A percentile compares a stretch with the other conserved stretches of the same genome.
These are phyloP conservation scores for Phenganax stokvisi DNA, from an alignment of 92 coral and sea anemone species.

Conservation along the genomic window DNA sequence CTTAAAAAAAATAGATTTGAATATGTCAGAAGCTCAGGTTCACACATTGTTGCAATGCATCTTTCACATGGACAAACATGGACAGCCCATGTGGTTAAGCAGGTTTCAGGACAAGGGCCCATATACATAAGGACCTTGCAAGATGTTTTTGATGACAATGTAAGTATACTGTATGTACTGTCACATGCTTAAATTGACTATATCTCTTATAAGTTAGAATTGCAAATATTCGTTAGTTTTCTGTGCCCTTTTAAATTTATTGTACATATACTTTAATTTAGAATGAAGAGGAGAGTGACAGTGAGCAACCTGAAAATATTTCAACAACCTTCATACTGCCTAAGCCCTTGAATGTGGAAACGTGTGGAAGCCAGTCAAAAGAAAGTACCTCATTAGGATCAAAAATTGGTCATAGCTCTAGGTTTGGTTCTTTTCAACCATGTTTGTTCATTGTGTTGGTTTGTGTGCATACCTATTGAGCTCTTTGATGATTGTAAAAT, in stretches of 20 bases:
- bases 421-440: too few relatives aligned
- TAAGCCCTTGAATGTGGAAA: too few relatives aligned
- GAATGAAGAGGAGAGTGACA: too few relatives aligned
- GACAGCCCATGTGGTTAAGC: background rate
- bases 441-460: too few relatives aligned
- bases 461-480: background rate
- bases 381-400: too few relatives aligned
- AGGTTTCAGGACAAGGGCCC: slow-evolving; percentile 8
- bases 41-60: slow-evolving; percentile 6
- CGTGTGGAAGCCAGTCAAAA: too few relatives aligned
- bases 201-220: background rate
- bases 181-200: background rate
- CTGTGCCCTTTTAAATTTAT: too few relatives aligned
- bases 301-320: too few relatives aligned
- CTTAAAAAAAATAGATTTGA: too few relatives aligned
- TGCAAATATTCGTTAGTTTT: background rate
- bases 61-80: slow-evolving; percentile 13
- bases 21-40: background rate
- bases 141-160: slow-evolving; percentile 2
- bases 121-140: slow-evolving; percentile 3
- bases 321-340: too few relatives aligned
- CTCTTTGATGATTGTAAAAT: background rate
- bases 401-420: too few relatives aligned
- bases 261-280: too few relatives aligned
- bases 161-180: background rate